Evolutionary conservation across 53 echinoderm and acorn worm species (phyloP).

Genomic region (Luidia sarsii): DNA sequence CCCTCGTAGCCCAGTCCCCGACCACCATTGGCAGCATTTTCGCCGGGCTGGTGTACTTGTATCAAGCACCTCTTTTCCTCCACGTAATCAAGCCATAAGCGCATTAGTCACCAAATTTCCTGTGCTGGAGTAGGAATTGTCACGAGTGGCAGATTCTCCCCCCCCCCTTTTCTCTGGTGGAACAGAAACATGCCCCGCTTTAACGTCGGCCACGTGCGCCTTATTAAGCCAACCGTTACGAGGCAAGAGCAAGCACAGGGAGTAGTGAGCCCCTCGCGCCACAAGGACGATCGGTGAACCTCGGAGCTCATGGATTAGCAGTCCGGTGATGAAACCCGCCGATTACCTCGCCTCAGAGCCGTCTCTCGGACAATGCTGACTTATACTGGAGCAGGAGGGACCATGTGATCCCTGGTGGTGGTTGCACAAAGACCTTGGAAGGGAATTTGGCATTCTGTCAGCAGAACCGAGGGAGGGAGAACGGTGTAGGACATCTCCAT

Average conservation of each 20-base stretch:
- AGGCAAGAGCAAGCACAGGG: too few relatives aligned
- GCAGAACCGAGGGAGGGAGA: too few relatives aligned
- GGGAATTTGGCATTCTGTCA: too few relatives aligned
- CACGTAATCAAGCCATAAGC: slow-evolving; percentile 30
- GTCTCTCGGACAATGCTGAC: neutral
- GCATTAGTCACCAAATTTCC: slow-evolving; percentile 54
- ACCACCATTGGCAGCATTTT: neutral
- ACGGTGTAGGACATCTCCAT: too few relatives aligned
- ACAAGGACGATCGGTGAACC: too few relatives aligned
- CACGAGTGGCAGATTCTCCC: slow-evolving; percentile 10
- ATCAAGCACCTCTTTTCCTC: slow-evolving; percentile 23
- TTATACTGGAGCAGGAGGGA: too few relatives aligned
- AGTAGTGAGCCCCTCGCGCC: too few relatives aligned
- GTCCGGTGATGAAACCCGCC: slow-evolving; percentile 1
- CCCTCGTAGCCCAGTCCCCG: neutral
- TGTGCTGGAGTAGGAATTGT: slow-evolving; percentile 31
- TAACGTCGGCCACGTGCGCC: neutral
- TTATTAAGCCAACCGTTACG: neutral
- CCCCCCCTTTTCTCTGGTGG: neutral
- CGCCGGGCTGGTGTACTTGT: neutral
- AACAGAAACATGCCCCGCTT: neutral
- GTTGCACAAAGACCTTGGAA: too few relatives aligned
- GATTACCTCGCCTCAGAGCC: neutral
- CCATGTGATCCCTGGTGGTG: too few relatives aligned
- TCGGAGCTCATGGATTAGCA: slow-evolving; percentile 6